Base-by-base conservation (phyloP, 2,888 invertebrate genomes). In the Nemurella pictetii region DNA sequence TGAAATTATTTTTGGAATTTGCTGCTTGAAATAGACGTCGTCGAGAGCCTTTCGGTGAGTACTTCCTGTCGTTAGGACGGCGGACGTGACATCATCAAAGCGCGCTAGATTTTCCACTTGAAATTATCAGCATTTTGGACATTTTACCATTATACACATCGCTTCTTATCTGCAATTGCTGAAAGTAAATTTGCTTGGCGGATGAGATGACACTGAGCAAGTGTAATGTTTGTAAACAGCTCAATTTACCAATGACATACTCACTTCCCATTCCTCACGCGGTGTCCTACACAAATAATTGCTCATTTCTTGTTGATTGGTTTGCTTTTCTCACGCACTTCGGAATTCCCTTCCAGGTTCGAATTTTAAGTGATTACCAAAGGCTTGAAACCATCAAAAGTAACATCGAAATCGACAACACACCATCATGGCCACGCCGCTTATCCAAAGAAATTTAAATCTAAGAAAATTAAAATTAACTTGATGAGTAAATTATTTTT, bases 1-100 rank as follows among this genome's bases (percentile, higher is more conserved):
- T 55, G 9, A 82, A 72, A 82, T 82, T 82, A 82, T 82, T 82
- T 55, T 82, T 82, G 82, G 82, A 82, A 25, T 82, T 55, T 29
- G 30, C 12, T 72, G 55, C 82, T 72, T 81, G 72, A 82, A 82
- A 82, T 82, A 82, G 72, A 36, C 55, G 82, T n/a, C 9, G 5
- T 0, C 55, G 55, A 27, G 9, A 82, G 82, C 82, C n/a, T 27
- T 27, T 55, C 82, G 27, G 35, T 20, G 35, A 82, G 28, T 72
- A 72, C 82, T 82, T 82, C 82, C 82, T 30, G 80, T 25, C 15
- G 82, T 25, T 26, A 3, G 12, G 28, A 72, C 15, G 7, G 27
- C 55, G 72, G 82, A 82, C 27, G 28, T 82, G 82, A 82, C 82
- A 55, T 82, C 55, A 55, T 55, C 55, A 55, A 12, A 20, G 20